Evolutionary conservation across 1,140 invertebrate species (phyloP).

Genomic region (Chionoecetes opilio): DNA sequence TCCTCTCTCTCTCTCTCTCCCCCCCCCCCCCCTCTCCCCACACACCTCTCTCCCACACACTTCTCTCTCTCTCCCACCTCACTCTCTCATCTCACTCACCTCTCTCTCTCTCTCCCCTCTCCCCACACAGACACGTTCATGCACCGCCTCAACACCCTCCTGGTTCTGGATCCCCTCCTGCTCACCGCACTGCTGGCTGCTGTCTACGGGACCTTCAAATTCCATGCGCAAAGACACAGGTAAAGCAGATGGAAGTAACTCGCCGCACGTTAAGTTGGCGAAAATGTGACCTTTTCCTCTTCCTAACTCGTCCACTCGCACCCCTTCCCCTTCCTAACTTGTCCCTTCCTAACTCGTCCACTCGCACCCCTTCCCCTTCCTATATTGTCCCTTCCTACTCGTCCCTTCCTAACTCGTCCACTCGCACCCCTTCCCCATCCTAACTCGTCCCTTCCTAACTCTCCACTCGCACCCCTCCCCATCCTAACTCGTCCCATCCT

Average conservation of each 20-base stretch:
- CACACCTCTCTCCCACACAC: background rate
- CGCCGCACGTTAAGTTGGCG: no score
- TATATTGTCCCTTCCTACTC: no score
- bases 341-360: no score
- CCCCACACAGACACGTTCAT: constrained; percentile 75
- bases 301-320: no score
- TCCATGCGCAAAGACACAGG: constrained; percentile 70
- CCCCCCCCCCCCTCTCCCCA: background rate
- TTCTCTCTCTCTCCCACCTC: background rate
- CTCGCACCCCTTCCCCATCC: no score
- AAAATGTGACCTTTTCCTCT: no score
- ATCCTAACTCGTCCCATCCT: no score
- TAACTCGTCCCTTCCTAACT: no score
- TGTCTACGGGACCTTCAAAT: constrained; percentile 55
- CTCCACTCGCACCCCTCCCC: no score
- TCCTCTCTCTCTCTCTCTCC: background rate
- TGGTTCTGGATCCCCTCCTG: constrained; percentile 59
- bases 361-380: no score
- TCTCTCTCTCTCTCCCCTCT: background rate
- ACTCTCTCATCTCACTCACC: background rate
- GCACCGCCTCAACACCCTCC: constrained; percentile 69
- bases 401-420: no score
- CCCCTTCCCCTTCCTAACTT: no score
- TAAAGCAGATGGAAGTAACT: background rate
- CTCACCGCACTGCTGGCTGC: constrained; percentile 50